phyloP scores from a whole-genome alignment of 2,888 invertebrate genomes.

The Nomada flava region DNA sequence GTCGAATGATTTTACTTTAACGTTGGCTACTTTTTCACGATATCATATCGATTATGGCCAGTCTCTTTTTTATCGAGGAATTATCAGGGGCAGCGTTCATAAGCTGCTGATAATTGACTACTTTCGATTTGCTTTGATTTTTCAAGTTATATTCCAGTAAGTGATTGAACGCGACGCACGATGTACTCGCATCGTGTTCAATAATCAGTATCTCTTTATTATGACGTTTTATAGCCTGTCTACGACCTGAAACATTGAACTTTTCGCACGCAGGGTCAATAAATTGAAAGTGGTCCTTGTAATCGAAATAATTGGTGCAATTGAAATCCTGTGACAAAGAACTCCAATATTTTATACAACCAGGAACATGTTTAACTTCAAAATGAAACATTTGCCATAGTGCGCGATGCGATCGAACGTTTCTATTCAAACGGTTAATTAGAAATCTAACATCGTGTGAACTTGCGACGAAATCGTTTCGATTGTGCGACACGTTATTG shows the following conservation, averaged over 20 bases:
- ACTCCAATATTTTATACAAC: too few species aligned
- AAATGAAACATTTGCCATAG: too few species aligned
- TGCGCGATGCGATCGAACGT: too few species aligned
- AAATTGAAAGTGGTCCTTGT: not conserved
- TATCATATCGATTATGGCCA: conserved; percentile 51
- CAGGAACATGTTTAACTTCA: too few species aligned
- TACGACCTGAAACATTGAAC: not conserved
- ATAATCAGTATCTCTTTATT: not conserved
- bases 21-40: conserved; percentile 27
- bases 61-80: conserved; percentile 27
- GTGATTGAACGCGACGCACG: conserved; percentile 11
- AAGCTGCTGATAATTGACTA: conserved; percentile 50
- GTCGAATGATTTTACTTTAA: not conserved
- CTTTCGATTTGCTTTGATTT: conserved; percentile 12
- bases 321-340: not conserved
- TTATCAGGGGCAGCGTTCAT: conserved; percentile 50
- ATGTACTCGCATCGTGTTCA: not conserved
- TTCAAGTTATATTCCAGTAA: conserved; percentile 41
- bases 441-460: not conserved
- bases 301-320: not conserved
- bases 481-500: not conserved
- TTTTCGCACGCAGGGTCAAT: not conserved
- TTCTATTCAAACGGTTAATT: too few species aligned
- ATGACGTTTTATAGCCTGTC: conserved; percentile 13
- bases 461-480: not conserved